Percentiles rank a stretch among this genome's conserved stretches.
Conservation (phyloP, 2,888 invertebrate species). For the Campoplex capitator region DNA sequence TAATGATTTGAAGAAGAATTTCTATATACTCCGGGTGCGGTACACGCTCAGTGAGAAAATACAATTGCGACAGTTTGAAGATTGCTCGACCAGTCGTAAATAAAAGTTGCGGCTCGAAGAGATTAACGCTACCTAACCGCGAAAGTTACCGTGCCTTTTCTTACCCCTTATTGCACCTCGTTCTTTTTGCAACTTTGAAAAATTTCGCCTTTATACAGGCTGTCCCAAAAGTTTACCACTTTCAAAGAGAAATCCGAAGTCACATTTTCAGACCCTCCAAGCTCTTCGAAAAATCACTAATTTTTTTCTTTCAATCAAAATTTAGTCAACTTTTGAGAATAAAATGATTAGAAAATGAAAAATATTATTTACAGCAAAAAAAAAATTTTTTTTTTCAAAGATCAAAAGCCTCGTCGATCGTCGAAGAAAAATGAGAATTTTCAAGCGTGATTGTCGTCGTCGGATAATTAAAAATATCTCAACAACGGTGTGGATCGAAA, state of each 20-base stretch:
- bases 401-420: too few species aligned
- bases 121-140: constrained; percentile 76
- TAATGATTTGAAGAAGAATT: constrained; percentile 50
- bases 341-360: too few species aligned
- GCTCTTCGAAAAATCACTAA: neutral
- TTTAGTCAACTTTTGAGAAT: neutral
- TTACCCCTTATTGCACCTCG: constrained; percentile 65
- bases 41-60: constrained; percentile 5
- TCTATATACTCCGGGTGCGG: neutral
- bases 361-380: too few species aligned
- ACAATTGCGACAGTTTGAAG: constrained; percentile 62
- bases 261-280: neutral
- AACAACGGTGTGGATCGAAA: neutral
- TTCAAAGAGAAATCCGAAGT: neutral
- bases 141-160: constrained; percentile 73
- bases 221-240: neutral
- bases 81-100: constrained; percentile 73
- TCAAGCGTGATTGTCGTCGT: neutral
- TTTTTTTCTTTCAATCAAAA: neutral
- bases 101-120: constrained; percentile 73
- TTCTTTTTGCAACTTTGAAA: constrained; percentile 28
- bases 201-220: constrained; percentile 16
- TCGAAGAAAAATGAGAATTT: too few species aligned
- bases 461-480: neutral
- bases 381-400: too few species aligned